A percentile compares a stretch with the other conserved stretches of the same genome.
Evolutionary conservation across 2,888 invertebrate genomes (phyloP).

Genomic region (Cryptus armator): DNA sequence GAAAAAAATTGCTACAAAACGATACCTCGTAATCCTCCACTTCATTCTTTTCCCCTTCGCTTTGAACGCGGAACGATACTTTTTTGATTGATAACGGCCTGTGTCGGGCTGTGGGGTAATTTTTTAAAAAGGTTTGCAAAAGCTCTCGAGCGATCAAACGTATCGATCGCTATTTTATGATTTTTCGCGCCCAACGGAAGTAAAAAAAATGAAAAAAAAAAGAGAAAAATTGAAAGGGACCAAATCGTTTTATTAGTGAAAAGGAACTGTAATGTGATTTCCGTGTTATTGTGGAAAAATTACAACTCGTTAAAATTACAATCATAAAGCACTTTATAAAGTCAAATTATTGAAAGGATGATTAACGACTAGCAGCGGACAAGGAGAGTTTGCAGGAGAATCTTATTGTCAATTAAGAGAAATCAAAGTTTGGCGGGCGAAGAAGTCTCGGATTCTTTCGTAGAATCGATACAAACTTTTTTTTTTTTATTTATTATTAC

Average conservation of each 20-base stretch:
- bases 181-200: conserved; percentile 9
- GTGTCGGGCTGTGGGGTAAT: conserved; percentile 29
- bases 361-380: background rate
- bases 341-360: background rate
- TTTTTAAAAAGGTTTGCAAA: conserved; percentile 34
- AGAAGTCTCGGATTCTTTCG: no score
- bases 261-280: conserved; percentile 7
- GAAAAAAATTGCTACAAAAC: conserved; percentile 9
- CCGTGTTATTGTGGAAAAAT: background rate
- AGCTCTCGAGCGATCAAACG: background rate
- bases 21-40: background rate
- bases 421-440: no score
- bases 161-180: conserved; percentile 45
- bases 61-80: conserved; percentile 35
- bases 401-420: no score
- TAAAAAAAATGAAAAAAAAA: background rate
- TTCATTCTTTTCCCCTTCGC: background rate
- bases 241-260: background rate
- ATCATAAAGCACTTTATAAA: background rate
- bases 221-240: background rate
- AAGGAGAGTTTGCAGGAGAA: no score
- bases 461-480: no score
- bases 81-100: conserved; percentile 48
- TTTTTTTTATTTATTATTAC: no score
- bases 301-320: background rate